phyloP scores from a whole-genome alignment of 2,797 vertebrate genomes.

The Margarornis squamiger region DNA sequence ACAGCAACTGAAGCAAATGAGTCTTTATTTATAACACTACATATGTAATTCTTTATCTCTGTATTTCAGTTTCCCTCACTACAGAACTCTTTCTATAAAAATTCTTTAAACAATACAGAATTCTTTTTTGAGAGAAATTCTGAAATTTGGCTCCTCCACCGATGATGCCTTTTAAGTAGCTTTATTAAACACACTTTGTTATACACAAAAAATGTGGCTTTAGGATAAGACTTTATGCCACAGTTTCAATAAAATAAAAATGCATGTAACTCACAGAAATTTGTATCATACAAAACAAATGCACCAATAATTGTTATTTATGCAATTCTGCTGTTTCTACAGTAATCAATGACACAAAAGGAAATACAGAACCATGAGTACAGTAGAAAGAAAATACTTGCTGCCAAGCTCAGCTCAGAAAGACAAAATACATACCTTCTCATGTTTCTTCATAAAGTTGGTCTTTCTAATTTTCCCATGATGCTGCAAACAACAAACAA shows the following conservation, averaged over 20 bases:
- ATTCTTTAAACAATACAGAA: neutral
- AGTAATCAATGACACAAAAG: neutral
- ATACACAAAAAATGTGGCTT: neutral
- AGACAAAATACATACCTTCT: constrained; percentile 83
- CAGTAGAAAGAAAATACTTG: neutral
- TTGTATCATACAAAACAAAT: neutral
- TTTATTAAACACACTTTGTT: neutral
- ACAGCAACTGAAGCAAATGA: neutral
- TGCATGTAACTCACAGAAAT: neutral
- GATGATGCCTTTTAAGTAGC: neutral
- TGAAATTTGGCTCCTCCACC: neutral
- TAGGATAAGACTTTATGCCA: neutral
- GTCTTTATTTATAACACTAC: neutral
- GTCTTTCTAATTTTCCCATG: constrained; percentile 95
- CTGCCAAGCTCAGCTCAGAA: neutral
- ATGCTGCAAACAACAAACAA: constrained; percentile 80
- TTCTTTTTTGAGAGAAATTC: neutral
- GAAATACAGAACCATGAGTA: neutral
- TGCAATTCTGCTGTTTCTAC: neutral
- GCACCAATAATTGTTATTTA: neutral
- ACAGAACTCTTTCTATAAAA: neutral
- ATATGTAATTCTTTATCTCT: neutral
- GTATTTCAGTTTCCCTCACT: neutral
- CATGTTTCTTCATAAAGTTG: constrained; percentile 93
- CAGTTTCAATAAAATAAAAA: neutral